Conservation (phyloP, 2,113 vertebrate genomes). For the Benitochromis conjunctus region DNA sequence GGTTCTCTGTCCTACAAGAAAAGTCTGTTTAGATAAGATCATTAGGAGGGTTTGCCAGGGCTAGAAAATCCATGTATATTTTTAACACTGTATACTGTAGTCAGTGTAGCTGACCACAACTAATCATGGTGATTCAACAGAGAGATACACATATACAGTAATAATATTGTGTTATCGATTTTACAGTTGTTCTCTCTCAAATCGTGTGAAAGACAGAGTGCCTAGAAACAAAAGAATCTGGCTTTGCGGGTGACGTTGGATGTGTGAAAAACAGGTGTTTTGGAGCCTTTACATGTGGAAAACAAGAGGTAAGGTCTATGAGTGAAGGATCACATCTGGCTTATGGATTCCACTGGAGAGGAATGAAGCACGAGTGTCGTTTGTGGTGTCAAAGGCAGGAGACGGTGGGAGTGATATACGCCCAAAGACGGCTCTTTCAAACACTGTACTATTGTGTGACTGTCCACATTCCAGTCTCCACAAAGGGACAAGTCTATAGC, state of each 20-base stretch:
- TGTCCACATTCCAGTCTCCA: conserved; percentile 25
- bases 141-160: background rate
- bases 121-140: background rate
- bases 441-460: conserved; percentile 45
- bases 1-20: conserved; percentile 28
- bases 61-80: conserved; percentile 52
- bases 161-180: background rate
- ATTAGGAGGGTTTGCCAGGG: conserved; percentile 1
- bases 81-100: conserved; percentile 19
- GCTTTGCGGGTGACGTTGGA: background rate
- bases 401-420: conserved; percentile 19
- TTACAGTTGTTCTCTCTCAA: background rate
- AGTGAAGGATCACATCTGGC: conserved; percentile 62
- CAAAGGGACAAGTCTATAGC: conserved; percentile 1
- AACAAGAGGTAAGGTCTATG: conserved; percentile 19
- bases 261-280: conserved; percentile 62
- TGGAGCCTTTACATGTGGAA: conserved; percentile 15
- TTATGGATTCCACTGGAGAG: conserved; percentile 16
- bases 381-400: conserved; percentile 19
- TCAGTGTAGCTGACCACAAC: background rate
- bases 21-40: conserved; percentile 48
- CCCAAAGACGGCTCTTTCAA: background rate
- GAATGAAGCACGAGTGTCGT: background rate
- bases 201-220: background rate
- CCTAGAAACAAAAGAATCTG: background rate